These are phyloP conservation scores for Tinea trinotella DNA, from an alignment of 2,888 invertebrate genomes.

Conservation along the genomic window DNA sequence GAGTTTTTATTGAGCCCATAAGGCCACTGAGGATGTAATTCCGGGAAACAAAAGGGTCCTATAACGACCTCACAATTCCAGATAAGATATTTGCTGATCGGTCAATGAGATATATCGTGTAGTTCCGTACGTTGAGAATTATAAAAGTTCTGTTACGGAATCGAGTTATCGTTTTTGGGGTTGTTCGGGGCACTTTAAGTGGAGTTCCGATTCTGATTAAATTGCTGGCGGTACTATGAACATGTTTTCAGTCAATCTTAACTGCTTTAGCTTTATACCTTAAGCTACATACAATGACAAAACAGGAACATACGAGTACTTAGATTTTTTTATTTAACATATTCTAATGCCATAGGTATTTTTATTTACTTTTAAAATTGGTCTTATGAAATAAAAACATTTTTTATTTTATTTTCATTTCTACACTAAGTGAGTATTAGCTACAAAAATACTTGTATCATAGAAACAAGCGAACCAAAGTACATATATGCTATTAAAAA, in stretches of 20 bases:
- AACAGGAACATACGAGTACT: no score
- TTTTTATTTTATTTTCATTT: no score
- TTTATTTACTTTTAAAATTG: no score
- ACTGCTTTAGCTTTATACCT: no score
- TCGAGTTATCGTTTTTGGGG: not conserved
- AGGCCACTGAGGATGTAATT: conserved; percentile 17
- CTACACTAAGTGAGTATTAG: no score
- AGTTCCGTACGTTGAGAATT: conserved; percentile 10
- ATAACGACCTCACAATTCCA: conserved; percentile 14
- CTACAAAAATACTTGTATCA: no score
- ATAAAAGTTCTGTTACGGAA: conserved; percentile 13
- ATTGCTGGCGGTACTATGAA: not conserved
- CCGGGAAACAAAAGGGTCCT: conserved; percentile 19
- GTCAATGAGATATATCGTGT: conserved; percentile 18
- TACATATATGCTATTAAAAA: no score
- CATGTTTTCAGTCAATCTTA: not conserved
- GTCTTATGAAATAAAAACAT: no score
- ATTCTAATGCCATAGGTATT: no score
- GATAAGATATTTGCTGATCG: conserved; percentile 19
- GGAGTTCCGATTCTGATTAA: conserved; percentile 1
- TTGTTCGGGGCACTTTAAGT: not conserved
- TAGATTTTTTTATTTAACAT: no score
- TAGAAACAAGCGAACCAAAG: no score
- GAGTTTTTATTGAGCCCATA: conserved; percentile 19
- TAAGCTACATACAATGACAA: no score